A percentile compares a stretch with the other conserved stretches of the same genome.
phyloP scores from a whole-genome alignment of 2,797 vertebrate genomes.

The Apodemus agrarius region DNA sequence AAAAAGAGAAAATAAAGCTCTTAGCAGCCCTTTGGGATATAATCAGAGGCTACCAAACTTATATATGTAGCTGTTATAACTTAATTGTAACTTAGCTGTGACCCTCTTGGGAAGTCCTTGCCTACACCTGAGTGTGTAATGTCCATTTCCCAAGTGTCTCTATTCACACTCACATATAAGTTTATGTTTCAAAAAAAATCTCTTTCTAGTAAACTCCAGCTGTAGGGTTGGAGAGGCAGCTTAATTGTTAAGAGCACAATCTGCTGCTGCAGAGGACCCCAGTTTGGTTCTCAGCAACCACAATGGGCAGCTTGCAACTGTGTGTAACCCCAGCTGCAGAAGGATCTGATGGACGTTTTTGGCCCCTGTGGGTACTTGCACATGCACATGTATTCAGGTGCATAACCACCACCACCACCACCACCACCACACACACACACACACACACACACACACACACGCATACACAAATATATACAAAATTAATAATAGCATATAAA shows the following conservation, averaged over 20 bases:
- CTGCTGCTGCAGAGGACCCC: not conserved
- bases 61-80: not conserved
- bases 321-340: too few relatives aligned
- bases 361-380: not conserved
- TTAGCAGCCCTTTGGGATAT: not conserved
- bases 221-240: not conserved
- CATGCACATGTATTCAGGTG: not conserved
- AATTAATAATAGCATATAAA: not conserved
- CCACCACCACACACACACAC: too few relatives aligned
- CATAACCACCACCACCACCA: not conserved
- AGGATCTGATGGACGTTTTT: not conserved
- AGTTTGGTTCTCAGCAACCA: not conserved
- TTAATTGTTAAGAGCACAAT: not conserved
- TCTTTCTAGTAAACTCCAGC: not conserved
- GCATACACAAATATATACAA: not conserved
- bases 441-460: not conserved
- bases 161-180: not conserved
- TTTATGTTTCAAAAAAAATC: not conserved
- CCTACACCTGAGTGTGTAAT: not conserved
- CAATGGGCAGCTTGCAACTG: not conserved
- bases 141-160: not conserved
- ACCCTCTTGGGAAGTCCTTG: not conserved
- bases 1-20: not conserved
- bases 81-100: not conserved
- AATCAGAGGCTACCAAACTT: not conserved